These are phyloP conservation scores for Gandaritis pyraliata DNA, from an alignment of 2,888 invertebrate genomes.

Conservation along the genomic window DNA sequence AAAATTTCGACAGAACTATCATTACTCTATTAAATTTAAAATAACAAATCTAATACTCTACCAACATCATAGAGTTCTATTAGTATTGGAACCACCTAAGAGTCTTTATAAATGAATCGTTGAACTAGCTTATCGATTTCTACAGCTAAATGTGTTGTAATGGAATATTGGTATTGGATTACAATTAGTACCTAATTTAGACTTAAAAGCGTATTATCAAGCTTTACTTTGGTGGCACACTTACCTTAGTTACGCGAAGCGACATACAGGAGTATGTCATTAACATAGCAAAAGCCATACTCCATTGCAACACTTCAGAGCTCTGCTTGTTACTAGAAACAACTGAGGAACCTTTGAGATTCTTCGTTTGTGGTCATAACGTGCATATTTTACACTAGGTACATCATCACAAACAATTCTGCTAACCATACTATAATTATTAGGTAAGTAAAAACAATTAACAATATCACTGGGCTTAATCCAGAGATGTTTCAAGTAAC, in stretches of 20 bases:
- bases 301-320: constrained; percentile 81
- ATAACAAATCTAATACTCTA: constrained; percentile 61
- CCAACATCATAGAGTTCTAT: constrained; percentile 59
- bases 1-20: constrained; percentile 56
- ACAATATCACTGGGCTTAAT: not conserved
- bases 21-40: constrained; percentile 58
- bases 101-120: constrained; percentile 52
- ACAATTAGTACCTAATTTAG: constrained; percentile 47
- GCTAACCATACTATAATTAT: not conserved
- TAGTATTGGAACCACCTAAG: constrained; percentile 49
- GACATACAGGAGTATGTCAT: constrained; percentile 49
- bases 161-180: constrained; percentile 72
- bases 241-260: constrained; percentile 71
- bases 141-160: constrained; percentile 76
- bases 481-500: constrained; percentile 56
- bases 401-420: constrained; percentile 1
- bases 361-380: not conserved
- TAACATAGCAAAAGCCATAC: constrained; percentile 79
- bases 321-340: constrained; percentile 64
- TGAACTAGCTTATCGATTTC: constrained; percentile 45
- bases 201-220: constrained; percentile 59
- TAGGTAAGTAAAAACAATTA: no score
- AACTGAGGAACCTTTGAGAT: constrained; percentile 26
- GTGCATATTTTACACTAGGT: not conserved
- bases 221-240: constrained; percentile 59